Evolutionary conservation across 2,888 invertebrate genomes (phyloP).

Genomic region (Cheilosia urbana): DNA sequence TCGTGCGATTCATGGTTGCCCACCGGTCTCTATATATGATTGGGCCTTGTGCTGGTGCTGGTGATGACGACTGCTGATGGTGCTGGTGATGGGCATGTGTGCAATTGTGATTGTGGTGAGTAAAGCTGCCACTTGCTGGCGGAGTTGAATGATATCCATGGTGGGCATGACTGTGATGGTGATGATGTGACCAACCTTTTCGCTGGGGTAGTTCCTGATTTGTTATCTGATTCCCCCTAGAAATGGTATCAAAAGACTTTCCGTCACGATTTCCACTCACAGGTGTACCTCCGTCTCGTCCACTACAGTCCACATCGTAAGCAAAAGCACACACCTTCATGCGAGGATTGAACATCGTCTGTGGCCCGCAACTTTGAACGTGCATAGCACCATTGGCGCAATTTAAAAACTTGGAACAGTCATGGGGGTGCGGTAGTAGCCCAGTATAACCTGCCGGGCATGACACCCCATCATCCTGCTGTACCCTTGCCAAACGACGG

Average conservation of each 20-base stretch:
- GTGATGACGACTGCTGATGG: constrained; percentile 14
- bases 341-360: constrained; percentile 86
- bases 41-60: constrained; percentile 37
- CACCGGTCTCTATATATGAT: constrained; percentile 78
- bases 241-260: constrained; percentile 65
- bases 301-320: constrained; percentile 85
- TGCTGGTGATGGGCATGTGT: constrained; percentile 30
- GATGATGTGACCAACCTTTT: constrained; percentile 42
- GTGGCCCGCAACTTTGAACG: constrained; percentile 86
- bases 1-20: constrained; percentile 80
- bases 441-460: constrained; percentile 85
- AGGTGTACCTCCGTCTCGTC: constrained; percentile 35
- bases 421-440: constrained; percentile 85
- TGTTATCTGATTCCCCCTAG: constrained; percentile 56
- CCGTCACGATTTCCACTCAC: constrained; percentile 56
- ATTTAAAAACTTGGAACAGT: constrained; percentile 87
- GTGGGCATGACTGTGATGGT: constrained; percentile 20
- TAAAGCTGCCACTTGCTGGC: constrained; percentile 4
- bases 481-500: constrained; percentile 71
- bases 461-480: constrained; percentile 77
- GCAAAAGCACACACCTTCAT: constrained; percentile 86
- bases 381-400: constrained; percentile 86
- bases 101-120: constrained; percentile 40
- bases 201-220: constrained; percentile 35
- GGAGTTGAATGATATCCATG: constrained; percentile 5